phyloP scores from a whole-genome alignment of 2,888 invertebrate genomes.

The Halocaridina rubra region DNA sequence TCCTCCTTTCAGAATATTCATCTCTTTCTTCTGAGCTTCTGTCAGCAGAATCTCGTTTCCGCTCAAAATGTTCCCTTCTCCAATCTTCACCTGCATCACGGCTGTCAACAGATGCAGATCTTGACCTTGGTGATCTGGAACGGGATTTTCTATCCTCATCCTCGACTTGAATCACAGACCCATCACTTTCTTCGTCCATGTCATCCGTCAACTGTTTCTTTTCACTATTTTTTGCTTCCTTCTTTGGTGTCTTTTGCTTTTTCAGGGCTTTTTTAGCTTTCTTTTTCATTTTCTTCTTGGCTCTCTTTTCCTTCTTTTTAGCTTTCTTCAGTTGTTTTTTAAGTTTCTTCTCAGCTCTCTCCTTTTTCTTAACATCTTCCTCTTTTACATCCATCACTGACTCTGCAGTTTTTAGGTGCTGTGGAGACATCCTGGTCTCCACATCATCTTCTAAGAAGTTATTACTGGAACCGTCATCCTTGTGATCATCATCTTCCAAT shows the following conservation, averaged over 20 bases:
- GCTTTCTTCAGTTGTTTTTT: slow-evolving; percentile 10
- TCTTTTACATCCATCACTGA: not conserved
- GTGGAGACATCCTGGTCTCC: not conserved
- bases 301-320: slow-evolving; percentile 1
- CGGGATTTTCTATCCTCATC: not conserved
- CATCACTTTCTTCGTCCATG: not conserved
- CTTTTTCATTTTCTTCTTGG: slow-evolving; percentile 11
- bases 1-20: not conserved
- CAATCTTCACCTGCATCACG: not conserved
- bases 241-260: slow-evolving; percentile 4
- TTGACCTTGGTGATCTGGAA: not conserved
- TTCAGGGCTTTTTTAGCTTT: slow-evolving; percentile 9
- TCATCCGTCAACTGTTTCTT: not conserved
- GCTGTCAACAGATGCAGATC: not conserved
- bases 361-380: slow-evolving; percentile 5
- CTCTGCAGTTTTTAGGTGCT: not conserved
- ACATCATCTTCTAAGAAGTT: not conserved
- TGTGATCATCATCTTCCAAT: not conserved
- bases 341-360: slow-evolving; percentile 10
- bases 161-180: not conserved
- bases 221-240: not conserved
- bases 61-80: not conserved
- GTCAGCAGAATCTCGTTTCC: not conserved
- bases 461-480: too few relatives aligned
- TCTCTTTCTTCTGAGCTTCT: not conserved